Evolutionary conservation across 2,888 invertebrate species (phyloP), one percentile per base, ranked within the genome.

Genomic region (Sturmia bella): DNA sequence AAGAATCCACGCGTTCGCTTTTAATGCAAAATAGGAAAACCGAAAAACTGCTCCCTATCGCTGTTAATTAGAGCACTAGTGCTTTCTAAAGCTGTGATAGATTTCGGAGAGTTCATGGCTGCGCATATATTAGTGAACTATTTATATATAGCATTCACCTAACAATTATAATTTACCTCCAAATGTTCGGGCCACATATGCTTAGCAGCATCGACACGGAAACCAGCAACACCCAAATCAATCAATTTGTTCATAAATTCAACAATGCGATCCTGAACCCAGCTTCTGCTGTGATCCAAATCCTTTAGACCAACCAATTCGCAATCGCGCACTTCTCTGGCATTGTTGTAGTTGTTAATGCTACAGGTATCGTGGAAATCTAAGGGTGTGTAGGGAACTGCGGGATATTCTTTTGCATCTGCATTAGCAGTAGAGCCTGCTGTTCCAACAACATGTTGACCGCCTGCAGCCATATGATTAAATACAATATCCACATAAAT

Each of bases 401-500:
- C 91, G 0, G 94, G 93, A 87, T 93, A 95, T 43, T 90, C 88
- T 88, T 92, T 92, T 0, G 89, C 86, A 0, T 88, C 89, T 13
- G 94, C 92, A 87, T 94, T 88, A 2, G 93, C 94, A 0, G 89
- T 91, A 50, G 93, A 93, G 56, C 95, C 94, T 1, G 92, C 95
- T 1, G 94, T 94, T 1, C 96, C 96, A 0, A 88, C 86, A 57
- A 79, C 70, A n/a, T 27, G 59, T 45, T 78, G 61, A n/a, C 87
- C 85, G 76, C 92, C 90, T 12, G 86, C 93, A 0, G 95, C 93
- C 97, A 97, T 97, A 89, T 98, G 97, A 90, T 98, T 98, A 84
- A 97, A 92, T 11, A 98, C 93, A 0, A 94, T 93, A 87, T 98
- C 98, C 0, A 95, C 96, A 90, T 96, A 96, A 85, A 97, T 95